Base-by-base conservation (phyloP, 1,140 invertebrate species). In the Drosophila murphyi region DNA sequence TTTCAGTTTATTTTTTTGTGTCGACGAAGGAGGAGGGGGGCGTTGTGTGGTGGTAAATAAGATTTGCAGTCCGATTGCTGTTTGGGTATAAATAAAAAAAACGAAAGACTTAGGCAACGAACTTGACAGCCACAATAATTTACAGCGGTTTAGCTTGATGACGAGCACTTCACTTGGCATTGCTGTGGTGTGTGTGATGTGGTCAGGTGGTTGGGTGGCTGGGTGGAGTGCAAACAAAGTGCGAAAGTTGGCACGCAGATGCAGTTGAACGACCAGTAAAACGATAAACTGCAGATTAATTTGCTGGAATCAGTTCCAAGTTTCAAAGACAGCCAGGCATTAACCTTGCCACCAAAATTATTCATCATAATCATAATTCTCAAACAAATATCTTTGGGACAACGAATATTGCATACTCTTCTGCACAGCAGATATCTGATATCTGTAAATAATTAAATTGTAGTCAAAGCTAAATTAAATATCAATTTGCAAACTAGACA, bases 21-120 rank as follows among this genome's bases (percentile, higher is more conserved):
- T 47, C 43, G 20, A 20, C 43, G 20, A 20, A 47, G 7, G 20
- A 7, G 5, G 48, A 0, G 3, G 48, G 29, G 29, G 6, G 6
- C 28, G 28, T 28, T 3, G 5, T 5, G 10, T 7, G 35, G 2
- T 35, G n/a, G 3, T 12, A 4, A 10, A 12, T n/a, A 35, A 51
- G 31, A 10, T 54, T 34, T 34, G 32, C 37, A 43, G 39, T 45
- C 57, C 56, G 57, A 37, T 70, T 70, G 67, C 57, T 48, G 31
- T 20, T 39, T 47, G 67, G 20, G 35, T 57, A 20, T 1, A 67
- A 51, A 3, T 8, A n/a, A n/a, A 60, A 28, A 34, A 81, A 80
- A 86, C 76, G 76, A 90, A 90, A 83, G 87, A 90, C 82, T 90
- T 87, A 83, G 80, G 82, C 74, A 80, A 90, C 87, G 55, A 90